phyloP scores from a whole-genome alignment of 1,140 invertebrate genomes.

The Heliconius hewitsoni region DNA sequence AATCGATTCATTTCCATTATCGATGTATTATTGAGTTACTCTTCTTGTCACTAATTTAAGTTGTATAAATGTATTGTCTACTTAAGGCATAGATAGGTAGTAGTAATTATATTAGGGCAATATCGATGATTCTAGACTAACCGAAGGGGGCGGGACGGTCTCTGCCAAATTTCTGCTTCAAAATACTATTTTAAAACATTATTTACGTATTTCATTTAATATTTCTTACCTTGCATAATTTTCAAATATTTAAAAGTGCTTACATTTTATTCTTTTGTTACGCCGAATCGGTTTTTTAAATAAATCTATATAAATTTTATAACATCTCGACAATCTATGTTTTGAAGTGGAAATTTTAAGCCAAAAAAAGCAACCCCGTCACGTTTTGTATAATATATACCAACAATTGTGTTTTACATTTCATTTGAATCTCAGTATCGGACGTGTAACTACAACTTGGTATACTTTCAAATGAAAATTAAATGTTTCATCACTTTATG shows the following conservation, averaged over 20 bases:
- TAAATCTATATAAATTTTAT: neutral
- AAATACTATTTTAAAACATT: neutral
- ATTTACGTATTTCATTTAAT: neutral
- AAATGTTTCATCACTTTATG: constrained; percentile 77
- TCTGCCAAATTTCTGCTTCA: constrained; percentile 6
- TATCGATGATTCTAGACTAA: constrained; percentile 62
- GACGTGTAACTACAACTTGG: constrained; percentile 76
- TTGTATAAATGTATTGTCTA: constrained; percentile 80
- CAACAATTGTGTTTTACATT: constrained; percentile 73
- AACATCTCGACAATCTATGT: neutral
- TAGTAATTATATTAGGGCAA: constrained; percentile 76
- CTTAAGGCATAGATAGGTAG: constrained; percentile 78
- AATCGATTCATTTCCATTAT: constrained; percentile 72
- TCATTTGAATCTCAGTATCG: constrained; percentile 80
- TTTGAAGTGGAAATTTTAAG: neutral
- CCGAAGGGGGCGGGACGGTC: constrained; percentile 33
- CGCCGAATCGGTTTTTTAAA: neutral
- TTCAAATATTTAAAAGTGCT: neutral
- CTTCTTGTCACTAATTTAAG: constrained; percentile 80
- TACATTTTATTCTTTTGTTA: constrained; percentile 8
- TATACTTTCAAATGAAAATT: constrained; percentile 80
- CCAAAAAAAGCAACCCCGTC: neutral
- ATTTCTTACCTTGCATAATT: neutral
- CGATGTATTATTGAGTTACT: constrained; percentile 68
- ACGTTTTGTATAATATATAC: constrained; percentile 69